Percentiles rank a stretch among this genome's conserved stretches.
These are phyloP conservation scores for Saturnia pavonia DNA, from an alignment of 2,888 invertebrate genomes.

Conservation along the genomic window DNA sequence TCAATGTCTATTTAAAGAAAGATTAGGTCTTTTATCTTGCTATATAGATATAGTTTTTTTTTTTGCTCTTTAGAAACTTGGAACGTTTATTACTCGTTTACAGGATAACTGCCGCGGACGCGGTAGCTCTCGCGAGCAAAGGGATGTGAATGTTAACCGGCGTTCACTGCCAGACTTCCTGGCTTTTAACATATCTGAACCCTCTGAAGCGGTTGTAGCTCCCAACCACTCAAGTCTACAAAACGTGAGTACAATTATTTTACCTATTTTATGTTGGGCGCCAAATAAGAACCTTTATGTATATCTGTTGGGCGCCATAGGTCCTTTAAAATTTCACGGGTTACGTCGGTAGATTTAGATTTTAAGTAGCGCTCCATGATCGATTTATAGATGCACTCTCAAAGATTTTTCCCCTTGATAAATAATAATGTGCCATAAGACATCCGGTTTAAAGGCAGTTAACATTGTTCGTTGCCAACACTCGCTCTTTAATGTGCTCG, in stretches of 20 bases:
- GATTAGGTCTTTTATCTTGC: no score
- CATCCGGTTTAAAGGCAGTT: conserved; percentile 76
- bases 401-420: no score
- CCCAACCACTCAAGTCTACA: conserved; percentile 37
- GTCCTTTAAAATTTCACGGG: no score
- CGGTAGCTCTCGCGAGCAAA: conserved; percentile 49
- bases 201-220: conserved; percentile 45
- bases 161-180: conserved; percentile 62
- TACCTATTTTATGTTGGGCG: conserved; percentile 16
- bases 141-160: conserved; percentile 47
- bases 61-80: no score
- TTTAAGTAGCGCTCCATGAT: no score
- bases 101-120: conserved; percentile 61
- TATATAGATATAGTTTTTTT: no score
- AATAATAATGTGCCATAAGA: conserved; percentile 53
- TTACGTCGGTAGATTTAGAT: no score
- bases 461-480: conserved; percentile 71
- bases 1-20: no score
- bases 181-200: conserved; percentile 49
- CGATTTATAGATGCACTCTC: no score
- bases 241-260: conserved; percentile 52
- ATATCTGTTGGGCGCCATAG: no score
- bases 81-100: not conserved
- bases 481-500: conserved; percentile 61
- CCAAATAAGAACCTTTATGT: no score